Evolutionary conservation across 2,113 vertebrate genomes (phyloP).

Genomic region (Chascanopsetta lugubris): DNA sequence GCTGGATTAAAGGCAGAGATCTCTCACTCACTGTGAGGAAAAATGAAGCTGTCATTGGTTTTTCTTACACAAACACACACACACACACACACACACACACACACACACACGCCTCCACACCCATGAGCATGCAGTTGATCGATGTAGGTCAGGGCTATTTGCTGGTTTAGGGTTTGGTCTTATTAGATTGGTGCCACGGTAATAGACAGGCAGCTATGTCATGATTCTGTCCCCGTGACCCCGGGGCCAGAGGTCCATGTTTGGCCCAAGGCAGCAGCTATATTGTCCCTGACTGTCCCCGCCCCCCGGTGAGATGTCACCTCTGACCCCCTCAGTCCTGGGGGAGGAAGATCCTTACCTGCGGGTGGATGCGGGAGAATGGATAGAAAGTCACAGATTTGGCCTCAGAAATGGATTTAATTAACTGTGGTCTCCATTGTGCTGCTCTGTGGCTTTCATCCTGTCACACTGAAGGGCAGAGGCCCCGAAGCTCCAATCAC

Average conservation of each 20-base stretch:
- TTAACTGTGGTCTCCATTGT: constrained; percentile 49
- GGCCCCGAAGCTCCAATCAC: constrained; percentile 58
- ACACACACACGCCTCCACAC: constrained; percentile 2
- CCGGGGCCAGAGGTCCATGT: constrained; percentile 58
- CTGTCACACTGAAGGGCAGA: constrained; percentile 57
- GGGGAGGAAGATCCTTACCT: constrained; percentile 35
- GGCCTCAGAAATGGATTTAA: constrained; percentile 55
- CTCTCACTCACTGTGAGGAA: constrained; percentile 28
- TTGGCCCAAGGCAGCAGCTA: constrained; percentile 46
- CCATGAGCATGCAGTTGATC: constrained; percentile 45
- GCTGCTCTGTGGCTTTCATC: constrained; percentile 48
- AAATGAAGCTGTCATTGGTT: constrained; percentile 42
- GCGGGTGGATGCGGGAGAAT: constrained; percentile 7
- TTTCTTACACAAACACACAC: constrained; percentile 9
- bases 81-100: too few species aligned
- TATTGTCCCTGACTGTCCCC: constrained; percentile 27
- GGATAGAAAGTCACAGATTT: constrained; percentile 27
- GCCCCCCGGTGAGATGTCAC: constrained; percentile 24
- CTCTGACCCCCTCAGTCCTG: constrained; percentile 37
- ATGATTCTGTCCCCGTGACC: constrained; percentile 58
- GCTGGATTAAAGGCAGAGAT: constrained; percentile 44
- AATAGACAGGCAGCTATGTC: constrained; percentile 75
- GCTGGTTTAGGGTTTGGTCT: constrained; percentile 49
- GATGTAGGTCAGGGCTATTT: constrained; percentile 55
- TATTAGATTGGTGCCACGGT: constrained; percentile 72